A percentile compares a stretch with the other conserved stretches of the same genome.
Conservation (phyloP, 2,113 vertebrate genomes). For the Stigmatopora nigra region DNA sequence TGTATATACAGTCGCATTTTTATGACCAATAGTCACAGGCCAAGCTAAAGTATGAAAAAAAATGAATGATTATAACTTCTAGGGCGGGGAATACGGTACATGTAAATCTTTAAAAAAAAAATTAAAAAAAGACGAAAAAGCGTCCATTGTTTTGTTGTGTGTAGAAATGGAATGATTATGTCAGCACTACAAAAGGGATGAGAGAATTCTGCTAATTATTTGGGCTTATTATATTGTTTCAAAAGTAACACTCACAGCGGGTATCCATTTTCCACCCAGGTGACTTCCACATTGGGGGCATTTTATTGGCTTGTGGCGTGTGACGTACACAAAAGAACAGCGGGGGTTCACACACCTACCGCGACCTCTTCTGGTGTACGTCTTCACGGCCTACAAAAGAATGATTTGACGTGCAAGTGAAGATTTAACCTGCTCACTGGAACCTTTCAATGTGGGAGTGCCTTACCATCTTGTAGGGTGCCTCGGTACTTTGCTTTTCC, state of each 20-base stretch:
- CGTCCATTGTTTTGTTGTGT: background rate
- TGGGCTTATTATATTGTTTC: background rate
- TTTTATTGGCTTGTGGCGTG: conserved; percentile 89
- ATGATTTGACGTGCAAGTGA: background rate
- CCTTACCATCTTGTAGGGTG: conserved; percentile 86
- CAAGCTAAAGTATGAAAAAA: too few species aligned
- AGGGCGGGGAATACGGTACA: too few species aligned
- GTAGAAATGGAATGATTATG: background rate
- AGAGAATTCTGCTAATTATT: background rate
- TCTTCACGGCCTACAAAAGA: conserved; percentile 76
- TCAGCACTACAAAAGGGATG: background rate
- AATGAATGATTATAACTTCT: too few species aligned
- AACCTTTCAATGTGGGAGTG: background rate
- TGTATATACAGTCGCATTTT: too few species aligned
- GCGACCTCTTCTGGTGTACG: conserved; percentile 88
- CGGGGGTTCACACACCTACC: conserved; percentile 86
- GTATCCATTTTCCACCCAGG: conserved; percentile 92
- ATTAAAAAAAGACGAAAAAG: too few species aligned
- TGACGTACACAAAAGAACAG: conserved; percentile 90
- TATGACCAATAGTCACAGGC: too few species aligned
- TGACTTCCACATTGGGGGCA: conserved; percentile 85
- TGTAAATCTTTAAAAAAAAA: too few species aligned
- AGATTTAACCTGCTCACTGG: background rate
- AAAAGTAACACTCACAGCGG: conserved; percentile 68
- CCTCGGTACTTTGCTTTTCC: conserved; percentile 72